Evolutionary conservation across 2,797 vertebrate genomes (phyloP).

Genomic region (Sus cebifrons): DNA sequence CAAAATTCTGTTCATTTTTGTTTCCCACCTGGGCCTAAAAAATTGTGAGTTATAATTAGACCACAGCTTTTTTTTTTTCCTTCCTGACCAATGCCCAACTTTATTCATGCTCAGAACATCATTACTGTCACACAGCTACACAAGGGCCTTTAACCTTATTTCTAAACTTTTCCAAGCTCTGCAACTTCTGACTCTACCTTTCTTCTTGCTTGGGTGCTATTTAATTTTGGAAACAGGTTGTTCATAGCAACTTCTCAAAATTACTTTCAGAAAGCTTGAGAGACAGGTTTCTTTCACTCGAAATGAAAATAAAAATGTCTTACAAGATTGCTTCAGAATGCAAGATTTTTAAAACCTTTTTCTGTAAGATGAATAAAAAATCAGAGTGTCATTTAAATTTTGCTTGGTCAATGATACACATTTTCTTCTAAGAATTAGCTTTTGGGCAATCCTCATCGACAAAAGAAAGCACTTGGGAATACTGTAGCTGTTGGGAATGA

Average conservation of each 20-base stretch:
- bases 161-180: constrained; percentile 32
- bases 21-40: not conserved
- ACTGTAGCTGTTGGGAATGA: not conserved
- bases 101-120: constrained; percentile 37
- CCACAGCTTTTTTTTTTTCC: not conserved
- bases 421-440: constrained; percentile 10
- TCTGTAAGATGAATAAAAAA: constrained; percentile 3
- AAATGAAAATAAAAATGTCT: constrained; percentile 66
- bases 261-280: constrained; percentile 50
- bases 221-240: constrained; percentile 18
- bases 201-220: constrained; percentile 31
- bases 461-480: not conserved
- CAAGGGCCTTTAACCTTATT: not conserved
- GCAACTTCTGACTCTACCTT: not conserved
- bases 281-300: constrained; percentile 12
- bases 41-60: not conserved
- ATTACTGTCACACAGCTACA: not conserved
- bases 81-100: not conserved
- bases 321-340: not conserved
- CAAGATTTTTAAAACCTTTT: constrained; percentile 27
- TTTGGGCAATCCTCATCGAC: constrained; percentile 9
- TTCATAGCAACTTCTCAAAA: constrained; percentile 54
- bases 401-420: not conserved
- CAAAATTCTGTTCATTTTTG: not conserved
- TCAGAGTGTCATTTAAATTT: constrained; percentile 14